A percentile compares a stretch with the other conserved stretches of the same genome.
These are phyloP conservation scores for Drosophila melanica DNA, from an alignment of 1,140 invertebrate genomes.

Conservation along the genomic window DNA sequence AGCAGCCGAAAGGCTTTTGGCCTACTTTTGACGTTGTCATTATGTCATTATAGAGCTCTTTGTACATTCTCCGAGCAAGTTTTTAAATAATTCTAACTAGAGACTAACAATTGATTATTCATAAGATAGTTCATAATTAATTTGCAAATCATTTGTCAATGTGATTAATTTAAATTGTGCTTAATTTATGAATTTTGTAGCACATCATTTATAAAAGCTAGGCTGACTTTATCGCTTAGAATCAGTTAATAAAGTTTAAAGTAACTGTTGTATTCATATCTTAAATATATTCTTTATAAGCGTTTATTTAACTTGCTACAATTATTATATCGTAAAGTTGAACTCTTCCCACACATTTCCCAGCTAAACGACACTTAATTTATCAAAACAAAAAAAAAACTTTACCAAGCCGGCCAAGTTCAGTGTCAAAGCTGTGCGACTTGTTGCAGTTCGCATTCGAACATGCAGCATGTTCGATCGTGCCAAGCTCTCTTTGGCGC, in stretches of 20 bases:
- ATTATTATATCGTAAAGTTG: no score
- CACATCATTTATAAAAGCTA: constrained; percentile 1
- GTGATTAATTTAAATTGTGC: background rate
- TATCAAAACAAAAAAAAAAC: constrained; percentile 13
- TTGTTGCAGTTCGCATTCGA: constrained; percentile 18
- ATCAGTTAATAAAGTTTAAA: no score
- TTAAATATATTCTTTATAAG: no score
- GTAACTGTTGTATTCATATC: no score
- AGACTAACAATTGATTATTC: constrained; percentile 16
- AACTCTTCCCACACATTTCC: no score
- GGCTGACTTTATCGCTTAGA: background rate
- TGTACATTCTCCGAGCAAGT: background rate
- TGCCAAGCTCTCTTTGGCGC: constrained; percentile 21
- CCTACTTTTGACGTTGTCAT: constrained; percentile 33
- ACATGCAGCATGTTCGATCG: constrained; percentile 38
- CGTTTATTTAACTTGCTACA: no score
- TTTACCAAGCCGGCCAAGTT: constrained; percentile 55
- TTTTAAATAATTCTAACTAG: constrained; percentile 6
- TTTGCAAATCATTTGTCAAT: constrained; percentile 39
- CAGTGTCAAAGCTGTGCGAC: constrained; percentile 63
- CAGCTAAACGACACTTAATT: constrained; percentile 13
- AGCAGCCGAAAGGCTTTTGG: constrained; percentile 19
- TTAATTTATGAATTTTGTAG: background rate
- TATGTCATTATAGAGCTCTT: constrained; percentile 23
- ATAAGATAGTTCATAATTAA: background rate